Evolutionary conservation across 1,140 invertebrate genomes (phyloP).

Genomic region (Phortica variegata): DNA sequence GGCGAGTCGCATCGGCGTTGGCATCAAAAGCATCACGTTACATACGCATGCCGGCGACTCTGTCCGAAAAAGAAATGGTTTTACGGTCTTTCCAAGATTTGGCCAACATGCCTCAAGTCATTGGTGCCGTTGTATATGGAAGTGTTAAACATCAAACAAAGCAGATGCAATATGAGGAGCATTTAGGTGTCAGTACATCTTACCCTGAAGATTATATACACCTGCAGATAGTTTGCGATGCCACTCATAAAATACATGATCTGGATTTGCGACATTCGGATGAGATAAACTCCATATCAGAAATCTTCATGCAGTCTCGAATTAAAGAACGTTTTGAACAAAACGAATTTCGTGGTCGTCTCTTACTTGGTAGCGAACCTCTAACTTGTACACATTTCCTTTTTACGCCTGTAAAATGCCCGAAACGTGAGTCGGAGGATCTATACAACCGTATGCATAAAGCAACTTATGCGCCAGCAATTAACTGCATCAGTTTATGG

Average conservation of each 20-base stretch:
- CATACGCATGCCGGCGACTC: conserved; percentile 43
- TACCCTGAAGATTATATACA: conserved; percentile 25
- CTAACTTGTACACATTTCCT: conserved; percentile 32
- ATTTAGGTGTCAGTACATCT: conserved; percentile 3
- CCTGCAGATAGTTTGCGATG: conserved; percentile 42
- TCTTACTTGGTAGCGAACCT: conserved; percentile 33
- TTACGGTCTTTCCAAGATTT: conserved; percentile 37
- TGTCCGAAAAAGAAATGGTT: conserved; percentile 42
- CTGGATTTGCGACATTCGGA: conserved; percentile 35
- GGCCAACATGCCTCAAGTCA: conserved; percentile 45
- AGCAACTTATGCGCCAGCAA: conserved; percentile 32
- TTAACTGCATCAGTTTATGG: conserved; percentile 30
- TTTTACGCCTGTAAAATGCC: conserved; percentile 35
- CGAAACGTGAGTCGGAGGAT: conserved; percentile 27
- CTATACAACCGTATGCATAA: conserved; percentile 38
- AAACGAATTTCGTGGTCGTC: conserved; percentile 46
- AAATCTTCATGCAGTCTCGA: conserved; percentile 32
- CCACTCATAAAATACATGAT: conserved; percentile 38
- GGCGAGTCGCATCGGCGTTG: conserved; percentile 37
- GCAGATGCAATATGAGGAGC: no score
- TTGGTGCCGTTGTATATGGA: conserved; percentile 34
- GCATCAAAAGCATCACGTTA: conserved; percentile 43
- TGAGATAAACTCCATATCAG: conserved; percentile 18
- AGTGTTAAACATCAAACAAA: conserved; percentile 20
- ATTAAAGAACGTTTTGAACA: conserved; percentile 48